A percentile compares a stretch with the other conserved stretches of the same genome.
Conservation (phyloP, 2,888 invertebrate species). For the Tolmerus cingulatus region DNA sequence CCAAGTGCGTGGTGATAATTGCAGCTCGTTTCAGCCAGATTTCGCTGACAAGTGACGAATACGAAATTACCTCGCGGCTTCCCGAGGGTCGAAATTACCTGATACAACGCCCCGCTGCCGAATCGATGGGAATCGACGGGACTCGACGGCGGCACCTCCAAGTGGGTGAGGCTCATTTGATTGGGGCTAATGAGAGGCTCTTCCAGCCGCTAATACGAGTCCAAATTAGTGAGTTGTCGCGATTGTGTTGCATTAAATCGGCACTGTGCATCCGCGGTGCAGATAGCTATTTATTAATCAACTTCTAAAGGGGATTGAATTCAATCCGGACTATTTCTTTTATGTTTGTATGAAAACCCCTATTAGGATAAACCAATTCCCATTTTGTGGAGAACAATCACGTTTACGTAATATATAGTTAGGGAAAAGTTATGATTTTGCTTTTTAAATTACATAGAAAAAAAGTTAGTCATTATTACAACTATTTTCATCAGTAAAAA, state of each 20-base stretch:
- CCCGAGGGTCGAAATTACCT: neutral
- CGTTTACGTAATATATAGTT: neutral
- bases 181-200: neutral
- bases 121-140: neutral
- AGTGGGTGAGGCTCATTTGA: neutral
- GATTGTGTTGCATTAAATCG: neutral
- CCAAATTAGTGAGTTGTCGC: neutral
- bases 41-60: constrained; percentile 20
- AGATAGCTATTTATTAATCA: neutral
- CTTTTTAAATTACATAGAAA: too few relatives aligned
- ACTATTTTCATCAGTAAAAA: too few relatives aligned
- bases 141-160: neutral
- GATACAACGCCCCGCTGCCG: neutral
- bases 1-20: neutral
- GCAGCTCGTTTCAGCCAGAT: neutral
- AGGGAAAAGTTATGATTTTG: too few relatives aligned
- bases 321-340: neutral
- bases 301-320: neutral
- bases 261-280: neutral
- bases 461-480: too few relatives aligned
- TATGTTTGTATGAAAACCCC: neutral
- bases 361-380: neutral
- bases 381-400: neutral
- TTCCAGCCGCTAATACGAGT: neutral
- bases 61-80: neutral